Percentiles rank a stretch among this genome's conserved stretches.
phyloP scores from a whole-genome alignment of 2,797 vertebrate genomes.

The Halcyon chelicuti region DNA sequence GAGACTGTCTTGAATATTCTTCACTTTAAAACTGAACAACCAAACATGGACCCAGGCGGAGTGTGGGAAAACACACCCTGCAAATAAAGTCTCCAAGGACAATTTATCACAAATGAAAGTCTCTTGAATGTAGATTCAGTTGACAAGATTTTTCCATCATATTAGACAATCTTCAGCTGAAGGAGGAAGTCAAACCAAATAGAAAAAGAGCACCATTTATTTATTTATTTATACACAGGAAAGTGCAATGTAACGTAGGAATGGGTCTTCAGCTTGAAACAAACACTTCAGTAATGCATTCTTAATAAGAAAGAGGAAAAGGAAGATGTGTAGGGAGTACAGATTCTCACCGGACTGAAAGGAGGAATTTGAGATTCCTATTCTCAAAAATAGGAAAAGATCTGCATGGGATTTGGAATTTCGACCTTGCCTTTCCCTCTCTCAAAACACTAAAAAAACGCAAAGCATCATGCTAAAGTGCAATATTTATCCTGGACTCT shows the following conservation, averaged over 20 bases:
- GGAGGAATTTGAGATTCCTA: no score
- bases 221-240: neutral
- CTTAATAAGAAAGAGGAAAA: neutral
- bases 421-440: neutral
- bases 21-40: neutral
- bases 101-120: neutral
- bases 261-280: neutral
- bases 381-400: neutral
- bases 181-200: neutral
- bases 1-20: neutral
- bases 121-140: neutral
- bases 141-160: neutral
- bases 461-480: neutral
- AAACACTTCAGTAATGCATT: neutral
- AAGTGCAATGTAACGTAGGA: neutral
- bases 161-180: neutral
- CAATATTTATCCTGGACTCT: neutral
- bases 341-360: neutral
- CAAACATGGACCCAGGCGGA: rapidly evolving
- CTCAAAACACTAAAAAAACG: neutral
- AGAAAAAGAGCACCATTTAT: neutral
- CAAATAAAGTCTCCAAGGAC: neutral
- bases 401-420: neutral
- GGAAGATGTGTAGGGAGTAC: neutral
- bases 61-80: neutral